Base-by-base conservation (phyloP, 2,113 vertebrate genomes). In the Varanus komodoensis region DNA sequence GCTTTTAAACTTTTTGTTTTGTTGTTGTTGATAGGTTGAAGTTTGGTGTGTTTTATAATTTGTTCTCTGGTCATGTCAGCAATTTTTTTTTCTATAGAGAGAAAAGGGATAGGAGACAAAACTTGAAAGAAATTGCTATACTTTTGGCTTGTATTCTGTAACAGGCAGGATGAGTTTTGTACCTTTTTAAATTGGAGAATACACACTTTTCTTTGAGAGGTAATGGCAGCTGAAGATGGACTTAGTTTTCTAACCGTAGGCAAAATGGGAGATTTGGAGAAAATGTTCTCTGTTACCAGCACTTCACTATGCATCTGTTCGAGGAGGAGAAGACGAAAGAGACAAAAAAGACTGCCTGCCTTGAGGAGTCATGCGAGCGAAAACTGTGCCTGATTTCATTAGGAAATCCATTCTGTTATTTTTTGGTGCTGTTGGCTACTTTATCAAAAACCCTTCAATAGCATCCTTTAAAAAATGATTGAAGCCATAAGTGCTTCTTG, bases 351-450 rank as follows among this genome's bases (percentile, higher is more conserved):
- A 93, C 96, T 97, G 98, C 97, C 97, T 98, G 97, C 95, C 97
- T 97, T 96, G 97, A 97, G 96, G 97, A 97, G 97, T 96, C 97
- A 96, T 17, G 93, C 96, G 96, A 95, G 97, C 96, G 95, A 96
- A 97, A 98, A 98, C 97, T 97, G 99, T 99, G 99, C 99, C 99
- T 99, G 98, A 99, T 98, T 97, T 97, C 97, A 97, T 98, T 98
- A 98, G 98, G 98, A 98, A 98, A 98, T 97, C 97, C 98, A 97
- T 97, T 95, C 97, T 97, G 97, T 98, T 98, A 97, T 98, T 97
- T 98, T 98, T 98, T 99, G 98, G 99, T 99, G 99, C 99, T 99
- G 98, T 99, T 98, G 98, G 97, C 98, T 98, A 98, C 97, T 98
- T 98, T 98, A 98, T 98, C 98, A 98, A 98, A 98, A 98, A 97